These are phyloP conservation scores for Hypotaenidia philippensis DNA, from an alignment of 2,797 vertebrate species.

Conservation along the genomic window DNA sequence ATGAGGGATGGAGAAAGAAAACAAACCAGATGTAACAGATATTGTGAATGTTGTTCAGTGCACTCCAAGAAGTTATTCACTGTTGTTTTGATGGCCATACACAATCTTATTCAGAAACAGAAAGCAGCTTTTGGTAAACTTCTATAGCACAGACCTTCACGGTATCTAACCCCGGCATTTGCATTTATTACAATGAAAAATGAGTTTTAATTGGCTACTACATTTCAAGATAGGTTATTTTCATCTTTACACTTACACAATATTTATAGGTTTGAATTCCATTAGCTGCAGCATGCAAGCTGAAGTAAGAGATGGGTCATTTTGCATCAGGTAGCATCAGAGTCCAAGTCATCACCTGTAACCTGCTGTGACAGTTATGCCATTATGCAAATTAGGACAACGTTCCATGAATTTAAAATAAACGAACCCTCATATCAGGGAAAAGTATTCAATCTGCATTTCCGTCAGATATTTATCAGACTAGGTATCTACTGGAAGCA, in stretches of 20 bases:
- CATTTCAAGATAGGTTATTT: not conserved
- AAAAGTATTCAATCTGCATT: constrained; percentile 22
- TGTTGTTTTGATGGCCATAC: not conserved
- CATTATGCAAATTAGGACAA: constrained; percentile 60
- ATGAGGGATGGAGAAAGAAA: not conserved
- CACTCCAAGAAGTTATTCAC: not conserved
- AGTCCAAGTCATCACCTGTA: not conserved
- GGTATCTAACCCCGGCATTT: not conserved
- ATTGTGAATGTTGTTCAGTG: not conserved
- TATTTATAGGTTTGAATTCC: constrained; percentile 26
- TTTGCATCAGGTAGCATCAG: constrained; percentile 49
- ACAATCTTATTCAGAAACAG: not conserved
- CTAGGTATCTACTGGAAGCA: constrained; percentile 57
- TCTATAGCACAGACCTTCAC: not conserved
- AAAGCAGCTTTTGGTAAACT: not conserved
- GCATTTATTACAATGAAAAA: not conserved
- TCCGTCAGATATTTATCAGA: constrained; percentile 35
- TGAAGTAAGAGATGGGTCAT: constrained; percentile 29
- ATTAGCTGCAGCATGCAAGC: constrained; percentile 18
- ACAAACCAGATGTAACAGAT: not conserved
- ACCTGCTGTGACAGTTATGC: constrained; percentile 45
- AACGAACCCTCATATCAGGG: not conserved
- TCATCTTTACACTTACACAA: constrained; percentile 36
- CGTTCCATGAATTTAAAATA: constrained; percentile 14
- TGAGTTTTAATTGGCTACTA: not conserved